These are phyloP conservation scores for Drosophila malerkotliana DNA, from an alignment of 1,140 invertebrate genomes.

Conservation along the genomic window DNA sequence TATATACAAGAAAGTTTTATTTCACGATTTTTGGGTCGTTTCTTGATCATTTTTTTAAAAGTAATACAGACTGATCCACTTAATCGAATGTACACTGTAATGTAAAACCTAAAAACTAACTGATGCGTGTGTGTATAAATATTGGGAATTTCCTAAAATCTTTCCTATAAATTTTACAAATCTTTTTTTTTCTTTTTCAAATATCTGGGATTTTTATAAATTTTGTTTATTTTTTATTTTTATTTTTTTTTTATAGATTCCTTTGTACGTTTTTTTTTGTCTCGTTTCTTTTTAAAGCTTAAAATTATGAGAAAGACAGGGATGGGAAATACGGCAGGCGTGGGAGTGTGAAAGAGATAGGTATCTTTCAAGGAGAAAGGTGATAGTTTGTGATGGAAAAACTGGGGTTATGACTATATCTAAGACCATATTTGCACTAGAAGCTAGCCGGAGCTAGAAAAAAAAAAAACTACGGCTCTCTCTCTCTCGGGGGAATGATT, in stretches of 20 bases:
- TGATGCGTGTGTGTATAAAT: conserved; percentile 21
- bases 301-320: conserved; percentile 53
- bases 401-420: conserved; percentile 8
- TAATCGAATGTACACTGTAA: conserved; percentile 16
- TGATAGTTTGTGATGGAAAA: neutral
- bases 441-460: conserved; percentile 25
- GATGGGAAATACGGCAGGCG: conserved; percentile 10
- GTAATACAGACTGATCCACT: conserved; percentile 24
- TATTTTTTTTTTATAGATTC: neutral
- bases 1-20: conserved; percentile 40
- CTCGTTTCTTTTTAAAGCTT: conserved; percentile 56
- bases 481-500: conserved; percentile 31
- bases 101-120: neutral
- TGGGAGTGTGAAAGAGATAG: neutral
- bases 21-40: conserved; percentile 12
- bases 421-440: conserved; percentile 45
- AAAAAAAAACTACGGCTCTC: conserved; percentile 11
- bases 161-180: conserved; percentile 32
- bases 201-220: conserved; percentile 6
- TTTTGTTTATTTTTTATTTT: conserved; percentile 3
- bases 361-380: neutral
- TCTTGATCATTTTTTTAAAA: conserved; percentile 24
- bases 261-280: conserved; percentile 42
- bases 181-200: neutral
- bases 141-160: conserved; percentile 17